Evolutionary conservation across 2,113 vertebrate genomes (phyloP), one percentile per base, ranked within the genome.

Genomic region (Centropus bengalensis): DNA sequence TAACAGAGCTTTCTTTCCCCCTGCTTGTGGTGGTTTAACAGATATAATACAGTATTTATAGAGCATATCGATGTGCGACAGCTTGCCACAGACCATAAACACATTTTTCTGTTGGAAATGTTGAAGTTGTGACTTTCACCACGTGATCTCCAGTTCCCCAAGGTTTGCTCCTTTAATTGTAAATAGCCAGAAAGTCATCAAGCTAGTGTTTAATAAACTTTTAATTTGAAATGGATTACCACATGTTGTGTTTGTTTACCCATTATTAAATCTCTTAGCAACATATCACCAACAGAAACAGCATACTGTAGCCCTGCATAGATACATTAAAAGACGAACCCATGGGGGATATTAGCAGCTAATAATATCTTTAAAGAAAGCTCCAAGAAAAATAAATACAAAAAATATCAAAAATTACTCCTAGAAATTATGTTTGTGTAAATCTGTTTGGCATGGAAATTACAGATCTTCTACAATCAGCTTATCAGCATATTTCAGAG

Each of bases 181-280:
- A 98, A 98, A 98, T 98, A 98, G 96, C 96, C 97, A 98, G 97
- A 98, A 98, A 98, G 96, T 97, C 97, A 98, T 98, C 98, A 98
- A 98, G 97, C 93, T 96, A 97, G 96, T 94, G 32, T 98, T 98
- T 98, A 98, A 98, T 98, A 98, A 98, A 98, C 97, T 98, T 98
- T 98, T 98, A 98, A 98, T 98, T 98, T 98, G 97, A 98, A 98
- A 98, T 97, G 97, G 97, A 98, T 98, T 98, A 98, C 97, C 98
- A 98, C 98, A 98, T 98, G 97, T 98, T 98, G 98, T 98, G 98
- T 98, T 98, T 98, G 98, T 98, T 98, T 98, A 98, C 97, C 95
- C 97, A 97, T 98, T 98, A 98, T 98, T 98, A 98, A 98, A 98
- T 98, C 97, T 98, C 98, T 97, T 96, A 98, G 97, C 97, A 98